phyloP scores from a whole-genome alignment of 2,113 vertebrate species.

The Gnathonemus echidnorhynchus region DNA sequence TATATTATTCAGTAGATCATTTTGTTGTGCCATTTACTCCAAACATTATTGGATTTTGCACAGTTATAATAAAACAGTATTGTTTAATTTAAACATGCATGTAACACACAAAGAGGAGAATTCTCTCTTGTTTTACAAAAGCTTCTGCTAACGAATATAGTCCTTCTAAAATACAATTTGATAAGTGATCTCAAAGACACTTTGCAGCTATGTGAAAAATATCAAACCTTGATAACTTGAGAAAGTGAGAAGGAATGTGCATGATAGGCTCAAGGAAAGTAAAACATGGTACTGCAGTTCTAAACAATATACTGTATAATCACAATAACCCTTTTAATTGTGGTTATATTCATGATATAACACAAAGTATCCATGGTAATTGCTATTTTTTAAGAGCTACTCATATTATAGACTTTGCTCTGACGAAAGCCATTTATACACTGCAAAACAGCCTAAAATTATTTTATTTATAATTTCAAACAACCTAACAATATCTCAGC shows the following conservation, averaged over 20 bases:
- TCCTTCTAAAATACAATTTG: neutral
- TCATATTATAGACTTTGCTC: neutral
- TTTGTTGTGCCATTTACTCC: neutral
- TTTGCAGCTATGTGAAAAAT: neutral
- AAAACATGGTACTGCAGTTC: neutral
- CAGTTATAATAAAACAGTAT: neutral
- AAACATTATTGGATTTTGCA: neutral
- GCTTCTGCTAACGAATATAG: neutral
- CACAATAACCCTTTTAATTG: neutral
- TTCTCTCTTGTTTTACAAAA: neutral
- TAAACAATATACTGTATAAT: neutral
- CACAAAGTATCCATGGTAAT: neutral
- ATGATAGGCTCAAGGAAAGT: neutral
- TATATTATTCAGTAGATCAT: neutral
- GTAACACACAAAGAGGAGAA: neutral
- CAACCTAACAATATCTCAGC: neutral
- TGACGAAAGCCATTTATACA: neutral
- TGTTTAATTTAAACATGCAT: neutral
- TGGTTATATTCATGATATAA: neutral
- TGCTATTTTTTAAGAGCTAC: neutral
- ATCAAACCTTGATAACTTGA: neutral
- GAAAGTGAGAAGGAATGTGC: neutral
- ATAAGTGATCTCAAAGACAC: neutral
- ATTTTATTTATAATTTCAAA: neutral
- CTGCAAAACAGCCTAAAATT: neutral